These are phyloP conservation scores for Drosophila oshimai DNA, from an alignment of 1,140 invertebrate genomes.

Conservation along the genomic window DNA sequence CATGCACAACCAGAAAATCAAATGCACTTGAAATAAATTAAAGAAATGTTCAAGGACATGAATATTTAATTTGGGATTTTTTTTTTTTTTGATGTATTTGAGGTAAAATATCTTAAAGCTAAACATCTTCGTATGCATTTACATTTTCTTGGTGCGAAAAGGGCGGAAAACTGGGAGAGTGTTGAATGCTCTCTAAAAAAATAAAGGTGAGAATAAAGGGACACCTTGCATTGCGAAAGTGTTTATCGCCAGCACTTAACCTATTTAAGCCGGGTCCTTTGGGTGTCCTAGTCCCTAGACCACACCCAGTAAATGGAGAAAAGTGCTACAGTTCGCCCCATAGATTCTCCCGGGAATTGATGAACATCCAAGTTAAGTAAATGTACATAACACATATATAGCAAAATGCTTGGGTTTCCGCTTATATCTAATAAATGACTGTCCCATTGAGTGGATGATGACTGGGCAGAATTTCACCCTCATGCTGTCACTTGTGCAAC, in stretches of 20 bases:
- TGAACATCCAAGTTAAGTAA: slow-evolving; percentile 27
- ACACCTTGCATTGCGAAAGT: slow-evolving; percentile 18
- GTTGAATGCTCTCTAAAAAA: slow-evolving; percentile 28
- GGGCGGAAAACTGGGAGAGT: slow-evolving; percentile 2
- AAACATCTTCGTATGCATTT: too few relatives aligned
- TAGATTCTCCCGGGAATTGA: slow-evolving; percentile 39
- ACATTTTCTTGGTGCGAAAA: background rate
- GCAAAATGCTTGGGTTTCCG: slow-evolving; percentile 2
- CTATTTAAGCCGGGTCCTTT: slow-evolving; percentile 27
- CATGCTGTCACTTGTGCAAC: slow-evolving; percentile 5
- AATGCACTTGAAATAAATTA: background rate
- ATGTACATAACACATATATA: slow-evolving; percentile 3
- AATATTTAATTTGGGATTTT: too few relatives aligned
- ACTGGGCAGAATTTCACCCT: slow-evolving; percentile 42
- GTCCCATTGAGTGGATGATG: slow-evolving; percentile 60
- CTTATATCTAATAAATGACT: slow-evolving; percentile 57
- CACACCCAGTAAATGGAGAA: slow-evolving; percentile 27
- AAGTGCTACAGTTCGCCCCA: slow-evolving; percentile 11
- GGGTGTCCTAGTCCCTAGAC: background rate
- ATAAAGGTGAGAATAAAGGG: too few relatives aligned
- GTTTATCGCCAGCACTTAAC: slow-evolving; percentile 44
- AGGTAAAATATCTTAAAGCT: too few relatives aligned
- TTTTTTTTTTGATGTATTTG: too few relatives aligned
- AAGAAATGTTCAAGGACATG: background rate
- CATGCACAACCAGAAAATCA: background rate